Base-by-base conservation (phyloP, 2,797 vertebrate genomes). In the Sebastes trivittatus region DNA sequence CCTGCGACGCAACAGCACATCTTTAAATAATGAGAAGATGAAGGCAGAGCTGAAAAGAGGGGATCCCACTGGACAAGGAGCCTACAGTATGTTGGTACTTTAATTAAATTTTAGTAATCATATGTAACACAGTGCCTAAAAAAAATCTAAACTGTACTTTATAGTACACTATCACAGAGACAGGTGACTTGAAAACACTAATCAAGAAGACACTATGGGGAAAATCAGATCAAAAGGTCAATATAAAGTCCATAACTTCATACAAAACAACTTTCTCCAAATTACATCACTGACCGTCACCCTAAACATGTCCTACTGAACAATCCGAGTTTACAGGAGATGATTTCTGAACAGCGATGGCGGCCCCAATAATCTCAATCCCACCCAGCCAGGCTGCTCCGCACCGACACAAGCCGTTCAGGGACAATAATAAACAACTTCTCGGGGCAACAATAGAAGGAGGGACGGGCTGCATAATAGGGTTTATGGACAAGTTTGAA, bases 391-490 rank as follows among this genome's bases (percentile, higher is more conserved):
- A 30, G 68, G 65, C 83, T 58, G 72, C 80, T 75, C 38, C 34
- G 59, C 83, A 70, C 66, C 11, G 5, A 68, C 82, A 87, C 77
- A 80, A 89, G 81, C 83, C 69, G 71, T 83, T 89, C 89, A 87
- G 69, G 30, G 77, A 88, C 80, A 88, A 89, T 81, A 89, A 92
- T 82, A 79, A 82, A 75, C 22, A 14, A 83, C 72, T 83, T 59
- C 58, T 74, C 74, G 10, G 69, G 23, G 55, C 78, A 85, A 88
- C 81, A 58, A 89, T 78, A 74, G 83, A 27, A 63, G 77, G 62
- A 72, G 67, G 60, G 78, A n/a, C 27, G 5, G 46, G n/a, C 60
- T 14, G 73, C 82, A 82, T 89, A 86, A 90, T 77, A 84, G 82
- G 84, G 81, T 86, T 93, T 87, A 88, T 63, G 42, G 27, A 30